Evolutionary conservation across 30 jellyfish, hydroid and myxozoan genomes (phyloP).

Genomic region (Aurelia coerulea): DNA sequence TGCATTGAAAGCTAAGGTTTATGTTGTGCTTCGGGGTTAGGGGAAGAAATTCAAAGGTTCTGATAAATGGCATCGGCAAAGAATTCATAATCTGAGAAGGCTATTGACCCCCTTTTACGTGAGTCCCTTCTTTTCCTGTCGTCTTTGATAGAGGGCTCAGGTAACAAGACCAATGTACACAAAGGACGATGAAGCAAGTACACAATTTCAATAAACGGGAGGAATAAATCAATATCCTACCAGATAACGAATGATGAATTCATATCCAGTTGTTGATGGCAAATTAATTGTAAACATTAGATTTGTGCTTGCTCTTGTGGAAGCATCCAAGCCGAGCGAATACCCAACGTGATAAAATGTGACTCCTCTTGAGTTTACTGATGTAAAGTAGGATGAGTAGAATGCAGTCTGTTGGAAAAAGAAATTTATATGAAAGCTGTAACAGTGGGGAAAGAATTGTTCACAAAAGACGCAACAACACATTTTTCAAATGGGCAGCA

Average conservation of each 20-base stretch:
- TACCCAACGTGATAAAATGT: conserved; percentile 65
- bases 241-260: conserved; percentile 71
- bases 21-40: too few species aligned
- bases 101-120: too few species aligned
- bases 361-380: conserved; percentile 55
- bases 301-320: conserved; percentile 44
- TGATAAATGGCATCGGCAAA: too few species aligned
- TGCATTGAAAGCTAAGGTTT: too few species aligned
- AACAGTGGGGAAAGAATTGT: background rate
- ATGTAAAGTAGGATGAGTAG: conserved; percentile 20
- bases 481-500: too few species aligned
- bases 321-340: conserved; percentile 64
- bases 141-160: too few species aligned
- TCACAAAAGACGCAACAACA: too few species aligned
- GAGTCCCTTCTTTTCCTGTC: too few species aligned
- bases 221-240: conserved; percentile 6
- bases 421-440: too few species aligned
- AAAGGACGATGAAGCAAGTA: background rate
- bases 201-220: background rate
- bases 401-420: conserved; percentile 57
- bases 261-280: conserved; percentile 59
- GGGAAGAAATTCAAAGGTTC: too few species aligned
- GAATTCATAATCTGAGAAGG: too few species aligned
- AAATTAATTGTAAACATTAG: conserved; percentile 53
- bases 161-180: background rate